phyloP scores from a whole-genome alignment of 1,140 invertebrate species.

The Spodoptera litura region DNA sequence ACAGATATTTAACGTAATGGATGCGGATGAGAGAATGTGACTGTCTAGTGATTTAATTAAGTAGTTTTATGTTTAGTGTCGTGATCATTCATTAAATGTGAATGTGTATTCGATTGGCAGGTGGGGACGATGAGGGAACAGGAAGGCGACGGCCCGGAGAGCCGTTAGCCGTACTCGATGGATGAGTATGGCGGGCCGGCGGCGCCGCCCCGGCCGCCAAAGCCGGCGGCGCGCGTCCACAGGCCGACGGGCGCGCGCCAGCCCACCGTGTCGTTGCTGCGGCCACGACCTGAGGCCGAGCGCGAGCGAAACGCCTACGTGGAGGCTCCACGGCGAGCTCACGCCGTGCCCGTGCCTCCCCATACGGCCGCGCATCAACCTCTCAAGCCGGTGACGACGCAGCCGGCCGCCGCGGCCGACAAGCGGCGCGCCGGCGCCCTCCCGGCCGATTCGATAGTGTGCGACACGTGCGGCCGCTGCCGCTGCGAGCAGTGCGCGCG shows the following conservation, averaged over 20 bases:
- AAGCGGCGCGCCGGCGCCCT: slow-evolving; percentile 81
- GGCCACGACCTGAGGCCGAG: slow-evolving; percentile 92
- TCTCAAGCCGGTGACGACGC: slow-evolving; percentile 82
- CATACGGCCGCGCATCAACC: slow-evolving; percentile 67
- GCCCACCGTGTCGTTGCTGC: slow-evolving; percentile 89
- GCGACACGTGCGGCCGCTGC: slow-evolving; percentile 94
- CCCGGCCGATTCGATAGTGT: slow-evolving; percentile 90
- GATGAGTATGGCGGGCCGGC: slow-evolving; percentile 88
- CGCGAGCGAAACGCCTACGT: slow-evolving; percentile 94
- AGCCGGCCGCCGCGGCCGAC: slow-evolving; percentile 76
- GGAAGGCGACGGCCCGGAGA: slow-evolving; percentile 87
- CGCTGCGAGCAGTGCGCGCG: slow-evolving; percentile 94
- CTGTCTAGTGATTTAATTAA: slow-evolving; percentile 14
- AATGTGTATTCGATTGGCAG: slow-evolving; percentile 65
- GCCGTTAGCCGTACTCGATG: slow-evolving; percentile 85
- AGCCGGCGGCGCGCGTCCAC: slow-evolving; percentile 88
- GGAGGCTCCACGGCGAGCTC: slow-evolving; percentile 89
- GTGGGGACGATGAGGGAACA: slow-evolving; percentile 88
- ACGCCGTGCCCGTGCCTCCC: slow-evolving; percentile 67
- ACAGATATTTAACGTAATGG: slow-evolving; percentile 13
- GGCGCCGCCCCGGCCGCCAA: slow-evolving; percentile 88
- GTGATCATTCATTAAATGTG: slow-evolving; percentile 25
- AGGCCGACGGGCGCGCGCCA: slow-evolving; percentile 86
- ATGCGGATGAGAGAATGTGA: slow-evolving; percentile 37
- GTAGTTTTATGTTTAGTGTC: slow-evolving; percentile 3